Evolutionary conservation across 2,888 invertebrate genomes (phyloP).

Genomic region (Diabrotica balteata): DNA sequence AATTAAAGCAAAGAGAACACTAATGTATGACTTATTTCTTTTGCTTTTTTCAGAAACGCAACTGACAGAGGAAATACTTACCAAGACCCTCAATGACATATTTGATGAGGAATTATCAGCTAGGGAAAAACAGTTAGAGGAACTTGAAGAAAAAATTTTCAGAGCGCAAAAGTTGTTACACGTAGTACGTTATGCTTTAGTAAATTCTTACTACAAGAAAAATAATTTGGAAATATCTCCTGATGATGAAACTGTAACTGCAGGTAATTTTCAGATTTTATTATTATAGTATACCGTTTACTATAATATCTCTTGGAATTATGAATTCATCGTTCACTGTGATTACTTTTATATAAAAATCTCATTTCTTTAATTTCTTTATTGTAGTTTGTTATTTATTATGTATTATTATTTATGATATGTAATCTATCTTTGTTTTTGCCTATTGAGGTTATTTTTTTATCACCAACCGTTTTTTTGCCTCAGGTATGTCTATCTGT

Average conservation of each 20-base stretch:
- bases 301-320: too few species aligned
- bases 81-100: conserved; percentile 72
- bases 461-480: too few species aligned
- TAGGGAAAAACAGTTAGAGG: conserved; percentile 75
- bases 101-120: conserved; percentile 73
- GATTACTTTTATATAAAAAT: too few species aligned
- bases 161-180: conserved; percentile 67
- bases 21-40: neutral
- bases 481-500: too few species aligned
- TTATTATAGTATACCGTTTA: too few species aligned
- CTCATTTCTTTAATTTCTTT: too few species aligned
- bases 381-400: too few species aligned
- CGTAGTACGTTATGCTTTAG: conserved; percentile 66
- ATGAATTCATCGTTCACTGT: too few species aligned
- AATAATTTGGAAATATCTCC: conserved; percentile 62
- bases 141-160: conserved; percentile 72
- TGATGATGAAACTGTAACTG: conserved; percentile 50
- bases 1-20: too few species aligned
- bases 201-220: conserved; percentile 68
- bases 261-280: conserved; percentile 7
- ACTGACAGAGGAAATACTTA: conserved; percentile 69
- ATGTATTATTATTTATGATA: too few species aligned
- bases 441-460: too few species aligned
- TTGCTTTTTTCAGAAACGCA: conserved; percentile 49
- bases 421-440: too few species aligned